A percentile compares a stretch with the other conserved stretches of the same genome.
These are phyloP conservation scores for Aulostomus chinensis DNA, from an alignment of 2,797 vertebrate species.

Conservation along the genomic window DNA sequence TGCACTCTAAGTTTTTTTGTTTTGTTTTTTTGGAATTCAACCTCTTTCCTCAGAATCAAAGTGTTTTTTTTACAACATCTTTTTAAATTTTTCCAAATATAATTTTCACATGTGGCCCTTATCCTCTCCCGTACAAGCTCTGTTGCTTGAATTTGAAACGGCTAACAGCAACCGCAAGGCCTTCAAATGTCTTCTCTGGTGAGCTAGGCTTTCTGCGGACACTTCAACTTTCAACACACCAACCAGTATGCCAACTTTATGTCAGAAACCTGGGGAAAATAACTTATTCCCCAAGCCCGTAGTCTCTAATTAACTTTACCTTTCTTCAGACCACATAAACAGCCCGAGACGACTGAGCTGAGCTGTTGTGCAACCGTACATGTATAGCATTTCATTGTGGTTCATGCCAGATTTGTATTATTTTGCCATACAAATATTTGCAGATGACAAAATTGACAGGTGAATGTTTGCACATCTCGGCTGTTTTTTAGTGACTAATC, in stretches of 20 bases:
- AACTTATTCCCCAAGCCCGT: conserved; percentile 58
- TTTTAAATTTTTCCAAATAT: too few relatives aligned
- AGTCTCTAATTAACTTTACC: conserved; percentile 81
- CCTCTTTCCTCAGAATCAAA: too few relatives aligned
- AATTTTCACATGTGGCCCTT: too few relatives aligned
- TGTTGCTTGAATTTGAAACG: conserved; percentile 13
- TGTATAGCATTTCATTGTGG: conserved; percentile 70
- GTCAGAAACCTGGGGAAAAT: conserved; percentile 73
- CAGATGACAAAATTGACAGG: conserved; percentile 57
- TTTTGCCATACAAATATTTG: conserved; percentile 66
- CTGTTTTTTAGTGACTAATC: neutral
- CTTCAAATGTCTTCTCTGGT: conserved; percentile 22
- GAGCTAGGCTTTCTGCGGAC: conserved; percentile 34
- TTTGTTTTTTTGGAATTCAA: too few relatives aligned
- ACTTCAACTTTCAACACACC: conserved; percentile 52
- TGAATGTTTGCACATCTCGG: conserved; percentile 51
- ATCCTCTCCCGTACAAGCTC: too few relatives aligned
- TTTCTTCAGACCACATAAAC: conserved; percentile 76
- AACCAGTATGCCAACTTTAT: conserved; percentile 67
- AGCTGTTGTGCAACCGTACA: conserved; percentile 67
- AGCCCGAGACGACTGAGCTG: conserved; percentile 66
- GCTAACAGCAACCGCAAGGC: conserved; percentile 2
- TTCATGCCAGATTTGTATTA: conserved; percentile 61
- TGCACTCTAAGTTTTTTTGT: too few relatives aligned
- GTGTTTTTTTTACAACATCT: too few relatives aligned